phyloP scores from a whole-genome alignment of 2,797 vertebrate genomes.

The Chromis chromis region DNA sequence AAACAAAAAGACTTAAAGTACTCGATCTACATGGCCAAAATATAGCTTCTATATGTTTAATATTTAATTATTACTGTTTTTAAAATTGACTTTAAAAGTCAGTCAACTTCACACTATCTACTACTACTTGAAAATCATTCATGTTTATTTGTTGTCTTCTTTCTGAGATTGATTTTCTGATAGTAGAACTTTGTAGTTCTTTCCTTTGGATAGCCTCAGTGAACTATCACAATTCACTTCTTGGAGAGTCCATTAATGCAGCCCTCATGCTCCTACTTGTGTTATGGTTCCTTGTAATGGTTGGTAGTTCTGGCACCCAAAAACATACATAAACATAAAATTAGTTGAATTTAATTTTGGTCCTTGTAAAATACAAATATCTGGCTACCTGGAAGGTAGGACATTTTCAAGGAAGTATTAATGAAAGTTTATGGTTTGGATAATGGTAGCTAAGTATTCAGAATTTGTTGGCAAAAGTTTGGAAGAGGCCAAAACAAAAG shows the following conservation, averaged over 20 bases:
- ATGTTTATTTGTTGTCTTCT: not conserved
- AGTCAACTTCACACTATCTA: too few species aligned
- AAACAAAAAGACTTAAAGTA: too few species aligned
- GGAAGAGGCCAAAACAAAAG: not conserved
- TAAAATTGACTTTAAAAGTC: too few species aligned
- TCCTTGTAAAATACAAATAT: not conserved
- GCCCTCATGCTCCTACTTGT: not conserved
- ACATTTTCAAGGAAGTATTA: not conserved
- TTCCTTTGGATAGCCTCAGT: not conserved
- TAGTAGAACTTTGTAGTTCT: not conserved
- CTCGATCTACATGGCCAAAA: not conserved
- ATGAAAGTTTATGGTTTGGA: not conserved
- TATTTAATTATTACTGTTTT: too few species aligned
- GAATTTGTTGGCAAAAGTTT: not conserved
- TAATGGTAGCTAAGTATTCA: not conserved
- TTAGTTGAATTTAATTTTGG: not conserved
- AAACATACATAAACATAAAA: not conserved
- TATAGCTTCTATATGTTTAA: not conserved
- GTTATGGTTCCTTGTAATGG: too few species aligned
- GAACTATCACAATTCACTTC: not conserved
- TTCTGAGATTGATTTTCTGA: not conserved
- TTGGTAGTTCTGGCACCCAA: too few species aligned
- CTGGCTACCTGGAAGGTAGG: not conserved
- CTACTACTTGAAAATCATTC: too few species aligned
- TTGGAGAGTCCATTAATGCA: not conserved